These are phyloP conservation scores for Trichopoda pennipes DNA, from an alignment of 2,888 invertebrate species.

Conservation along the genomic window DNA sequence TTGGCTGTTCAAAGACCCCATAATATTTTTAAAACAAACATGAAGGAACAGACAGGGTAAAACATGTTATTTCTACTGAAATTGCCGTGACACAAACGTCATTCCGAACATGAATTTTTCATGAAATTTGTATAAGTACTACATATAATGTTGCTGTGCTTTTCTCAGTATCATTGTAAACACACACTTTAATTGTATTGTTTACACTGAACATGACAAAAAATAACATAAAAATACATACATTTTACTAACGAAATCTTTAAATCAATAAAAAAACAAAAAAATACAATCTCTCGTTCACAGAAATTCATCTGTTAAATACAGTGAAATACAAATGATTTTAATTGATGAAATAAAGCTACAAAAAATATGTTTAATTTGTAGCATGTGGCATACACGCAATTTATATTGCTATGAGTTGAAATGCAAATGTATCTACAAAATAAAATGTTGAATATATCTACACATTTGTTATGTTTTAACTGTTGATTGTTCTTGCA, in stretches of 20 bases:
- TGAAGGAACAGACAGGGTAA: too few species aligned
- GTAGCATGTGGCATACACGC: slow-evolving; percentile 49
- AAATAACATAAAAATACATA: background rate
- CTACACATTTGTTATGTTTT: slow-evolving; percentile 15
- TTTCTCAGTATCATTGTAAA: too few species aligned
- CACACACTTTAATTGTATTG: slow-evolving; percentile 34
- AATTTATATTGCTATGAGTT: slow-evolving; percentile 17
- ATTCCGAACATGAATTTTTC: too few species aligned
- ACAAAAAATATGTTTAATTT: slow-evolving; percentile 32
- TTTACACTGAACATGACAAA: slow-evolving; percentile 9
- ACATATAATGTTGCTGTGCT: too few species aligned
- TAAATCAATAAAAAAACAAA: slow-evolving; percentile 2
- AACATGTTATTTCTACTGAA: too few species aligned
- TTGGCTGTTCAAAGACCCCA: too few species aligned
- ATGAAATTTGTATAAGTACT: too few species aligned
- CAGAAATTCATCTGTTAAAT: background rate
- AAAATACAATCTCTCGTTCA: background rate
- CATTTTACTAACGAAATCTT: slow-evolving; percentile 6
- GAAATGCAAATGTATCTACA: slow-evolving; percentile 12
- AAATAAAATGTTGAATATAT: background rate
- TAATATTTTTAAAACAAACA: too few species aligned
- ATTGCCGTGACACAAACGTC: too few species aligned
- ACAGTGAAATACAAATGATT: background rate
- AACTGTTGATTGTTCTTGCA: slow-evolving; percentile 4
- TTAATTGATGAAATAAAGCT: background rate